A percentile compares a stretch with the other conserved stretches of the same genome.
Evolutionary conservation across 2,113 vertebrate genomes (phyloP).

Genomic region (Cyprinus carpio): DNA sequence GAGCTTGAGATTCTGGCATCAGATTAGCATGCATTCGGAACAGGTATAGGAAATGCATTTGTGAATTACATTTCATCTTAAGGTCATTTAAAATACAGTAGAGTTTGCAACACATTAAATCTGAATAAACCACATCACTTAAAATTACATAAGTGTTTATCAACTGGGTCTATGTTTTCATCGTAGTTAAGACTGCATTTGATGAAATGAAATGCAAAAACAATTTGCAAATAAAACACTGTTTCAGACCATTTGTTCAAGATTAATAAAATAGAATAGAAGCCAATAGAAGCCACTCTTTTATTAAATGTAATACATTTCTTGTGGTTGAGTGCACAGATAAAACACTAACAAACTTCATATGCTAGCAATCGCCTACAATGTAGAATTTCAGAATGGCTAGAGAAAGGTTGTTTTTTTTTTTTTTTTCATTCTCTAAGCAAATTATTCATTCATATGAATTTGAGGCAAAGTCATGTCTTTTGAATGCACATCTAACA

Average conservation of each 20-base stretch:
- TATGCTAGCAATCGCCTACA: background rate
- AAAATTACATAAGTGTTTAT: background rate
- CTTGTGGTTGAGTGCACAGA: background rate
- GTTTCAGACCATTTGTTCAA: background rate
- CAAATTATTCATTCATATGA: background rate
- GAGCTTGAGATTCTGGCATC: no score
- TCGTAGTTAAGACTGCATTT: background rate
- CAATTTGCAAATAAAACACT: background rate
- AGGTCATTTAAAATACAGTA: constrained; percentile 3
- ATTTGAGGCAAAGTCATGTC: background rate
- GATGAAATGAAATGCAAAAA: background rate
- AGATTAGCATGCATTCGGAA: background rate
- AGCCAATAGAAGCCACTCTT: background rate
- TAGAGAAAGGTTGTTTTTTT: no score
- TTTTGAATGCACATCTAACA: background rate
- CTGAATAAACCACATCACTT: background rate
- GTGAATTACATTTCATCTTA: background rate
- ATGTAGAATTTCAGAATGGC: background rate
- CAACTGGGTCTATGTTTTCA: background rate
- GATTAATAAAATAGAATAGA: background rate
- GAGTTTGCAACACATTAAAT: background rate
- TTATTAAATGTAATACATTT: background rate
- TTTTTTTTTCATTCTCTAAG: background rate
- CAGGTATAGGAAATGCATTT: background rate
- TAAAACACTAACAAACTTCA: background rate